A percentile compares a stretch with the other conserved stretches of the same genome.
Conservation (phyloP, 1,140 invertebrate species). For the Drosophila nigrodunni region DNA sequence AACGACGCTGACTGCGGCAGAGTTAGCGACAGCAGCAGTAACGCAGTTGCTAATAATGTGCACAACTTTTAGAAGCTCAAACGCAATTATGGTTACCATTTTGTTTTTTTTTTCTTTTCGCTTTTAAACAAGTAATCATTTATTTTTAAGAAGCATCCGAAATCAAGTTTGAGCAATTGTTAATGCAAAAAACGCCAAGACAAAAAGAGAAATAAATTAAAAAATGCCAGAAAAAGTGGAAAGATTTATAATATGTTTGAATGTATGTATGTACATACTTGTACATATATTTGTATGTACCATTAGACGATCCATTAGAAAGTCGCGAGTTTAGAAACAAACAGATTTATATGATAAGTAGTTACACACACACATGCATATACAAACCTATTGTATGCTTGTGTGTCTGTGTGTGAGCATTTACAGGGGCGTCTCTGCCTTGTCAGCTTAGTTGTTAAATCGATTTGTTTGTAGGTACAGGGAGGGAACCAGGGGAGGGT, state of each 20-base stretch:
- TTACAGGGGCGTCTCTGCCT: background rate
- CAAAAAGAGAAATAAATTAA: constrained; percentile 34
- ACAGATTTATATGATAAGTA: constrained; percentile 52
- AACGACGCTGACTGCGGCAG: background rate
- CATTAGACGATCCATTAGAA: constrained; percentile 49
- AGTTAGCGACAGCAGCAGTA: background rate
- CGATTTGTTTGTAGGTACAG: background rate
- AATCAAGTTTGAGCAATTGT: constrained; percentile 76
- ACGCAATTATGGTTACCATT: constrained; percentile 55
- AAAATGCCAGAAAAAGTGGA: constrained; percentile 44
- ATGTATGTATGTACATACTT: background rate
- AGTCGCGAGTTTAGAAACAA: constrained; percentile 43
- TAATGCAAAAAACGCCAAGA: constrained; percentile 53
- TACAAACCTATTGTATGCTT: background rate
- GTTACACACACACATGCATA: constrained; percentile 8
- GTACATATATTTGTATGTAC: constrained; percentile 26
- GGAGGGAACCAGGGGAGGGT: background rate
- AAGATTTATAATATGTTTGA: constrained; percentile 56
- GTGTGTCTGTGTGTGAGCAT: constrained; percentile 5
- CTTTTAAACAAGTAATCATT: constrained; percentile 67
- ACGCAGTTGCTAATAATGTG: constrained; percentile 47
- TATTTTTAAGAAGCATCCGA: constrained; percentile 74
- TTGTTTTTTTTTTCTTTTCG: constrained; percentile 38
- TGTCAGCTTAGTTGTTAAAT: background rate
- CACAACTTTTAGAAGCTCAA: constrained; percentile 46